Percentiles rank a stretch among this genome's conserved stretches.
Conservation (phyloP, 2,113 vertebrate species). For the Rhabdomys dilectus region DNA sequence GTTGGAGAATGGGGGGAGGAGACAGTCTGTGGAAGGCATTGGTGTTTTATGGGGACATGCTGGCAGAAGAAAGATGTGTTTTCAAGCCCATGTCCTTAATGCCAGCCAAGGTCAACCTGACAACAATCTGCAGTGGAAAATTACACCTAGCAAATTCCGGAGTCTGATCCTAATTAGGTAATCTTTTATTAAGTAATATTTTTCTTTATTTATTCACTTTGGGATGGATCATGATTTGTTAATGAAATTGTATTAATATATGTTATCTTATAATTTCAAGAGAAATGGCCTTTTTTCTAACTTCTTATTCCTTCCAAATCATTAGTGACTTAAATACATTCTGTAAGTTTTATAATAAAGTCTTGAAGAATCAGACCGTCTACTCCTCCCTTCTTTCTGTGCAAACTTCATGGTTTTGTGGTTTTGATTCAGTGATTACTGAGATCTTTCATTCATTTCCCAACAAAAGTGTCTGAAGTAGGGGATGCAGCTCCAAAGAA, state of each 20-base stretch:
- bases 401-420: neutral
- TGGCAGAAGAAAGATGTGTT: constrained; percentile 67
- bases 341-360: constrained; percentile 37
- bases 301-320: constrained; percentile 55
- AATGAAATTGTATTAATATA: constrained; percentile 75
- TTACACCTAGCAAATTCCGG: constrained; percentile 67
- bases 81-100: constrained; percentile 77
- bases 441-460: constrained; percentile 12
- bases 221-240: constrained; percentile 67
- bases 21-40: constrained; percentile 45
- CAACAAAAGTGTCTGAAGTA: neutral
- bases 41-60: constrained; percentile 32
- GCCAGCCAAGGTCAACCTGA: constrained; percentile 74
- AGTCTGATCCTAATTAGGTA: constrained; percentile 69
- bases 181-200: constrained; percentile 76
- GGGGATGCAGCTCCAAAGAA: constrained; percentile 4
- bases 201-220: constrained; percentile 74
- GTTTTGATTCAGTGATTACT: constrained; percentile 31
- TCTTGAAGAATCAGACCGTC: constrained; percentile 9
- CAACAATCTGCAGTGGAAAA: constrained; percentile 75
- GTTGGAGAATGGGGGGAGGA: neutral
- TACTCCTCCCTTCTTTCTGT: constrained; percentile 53
- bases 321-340: constrained; percentile 36
- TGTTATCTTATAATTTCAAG: constrained; percentile 62
- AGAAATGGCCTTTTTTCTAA: constrained; percentile 66